Evolutionary conservation across 2,888 invertebrate species (phyloP).

Genomic region (Pyrochroa serraticornis): DNA sequence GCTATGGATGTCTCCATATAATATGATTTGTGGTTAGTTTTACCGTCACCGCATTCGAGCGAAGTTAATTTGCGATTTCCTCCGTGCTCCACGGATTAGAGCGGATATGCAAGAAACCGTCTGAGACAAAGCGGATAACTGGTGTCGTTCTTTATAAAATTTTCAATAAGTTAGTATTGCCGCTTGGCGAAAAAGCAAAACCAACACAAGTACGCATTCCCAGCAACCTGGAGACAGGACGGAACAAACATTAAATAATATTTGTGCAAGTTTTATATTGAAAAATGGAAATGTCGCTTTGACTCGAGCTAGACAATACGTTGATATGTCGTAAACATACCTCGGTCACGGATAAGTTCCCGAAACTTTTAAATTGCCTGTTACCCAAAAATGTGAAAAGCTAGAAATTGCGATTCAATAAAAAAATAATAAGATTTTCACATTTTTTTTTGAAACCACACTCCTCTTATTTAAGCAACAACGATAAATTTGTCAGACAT

Average conservation of each 20-base stretch:
- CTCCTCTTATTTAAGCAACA: neutral
- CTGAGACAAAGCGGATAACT: conserved; percentile 1
- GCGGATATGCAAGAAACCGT: no score
- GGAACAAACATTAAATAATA: conserved; percentile 29
- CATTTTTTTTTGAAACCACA: conserved; percentile 29
- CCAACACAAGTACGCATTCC: conserved; percentile 17
- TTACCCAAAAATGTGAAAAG: no score
- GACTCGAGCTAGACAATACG: no score
- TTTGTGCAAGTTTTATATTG: conserved; percentile 26
- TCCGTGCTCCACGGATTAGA: no score
- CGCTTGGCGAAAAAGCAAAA: conserved; percentile 14
- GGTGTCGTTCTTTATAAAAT: conserved; percentile 26
- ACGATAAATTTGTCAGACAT: conserved; percentile 38
- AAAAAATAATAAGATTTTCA: conserved; percentile 8
- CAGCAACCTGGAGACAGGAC: conserved; percentile 25
- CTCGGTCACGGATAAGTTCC: no score
- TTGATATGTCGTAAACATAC: no score
- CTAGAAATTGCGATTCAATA: no score
- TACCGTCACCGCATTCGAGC: no score
- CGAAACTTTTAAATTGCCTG: no score
- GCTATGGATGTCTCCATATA: no score
- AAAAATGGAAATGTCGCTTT: conserved; percentile 15
- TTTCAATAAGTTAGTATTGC: conserved; percentile 27
- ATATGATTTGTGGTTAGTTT: no score
- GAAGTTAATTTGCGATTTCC: no score